Evolutionary conservation across 2,797 vertebrate species (phyloP).

Genomic region (Enteromius afrohamiltoni): DNA sequence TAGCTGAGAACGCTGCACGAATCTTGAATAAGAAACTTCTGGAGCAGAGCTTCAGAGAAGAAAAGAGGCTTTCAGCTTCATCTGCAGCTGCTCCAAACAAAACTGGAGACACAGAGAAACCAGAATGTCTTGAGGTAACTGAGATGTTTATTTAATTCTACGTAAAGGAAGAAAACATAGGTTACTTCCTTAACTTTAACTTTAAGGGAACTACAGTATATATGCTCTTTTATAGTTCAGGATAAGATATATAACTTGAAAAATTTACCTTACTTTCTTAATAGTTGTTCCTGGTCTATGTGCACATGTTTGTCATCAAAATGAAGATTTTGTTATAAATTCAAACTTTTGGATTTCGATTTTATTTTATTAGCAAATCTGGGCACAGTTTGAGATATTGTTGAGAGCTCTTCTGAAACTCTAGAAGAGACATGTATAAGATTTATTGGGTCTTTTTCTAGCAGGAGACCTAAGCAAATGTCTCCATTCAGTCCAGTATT

Average conservation of each 20-base stretch:
- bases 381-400: not conserved
- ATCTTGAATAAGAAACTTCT: conserved; percentile 93
- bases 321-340: not conserved
- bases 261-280: not conserved
- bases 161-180: not conserved
- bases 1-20: conserved; percentile 90
- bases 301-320: not conserved
- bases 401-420: not conserved
- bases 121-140: conserved; percentile 95
- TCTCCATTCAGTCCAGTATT: not conserved
- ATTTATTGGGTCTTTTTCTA: not conserved
- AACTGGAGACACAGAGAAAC: conserved; percentile 80
- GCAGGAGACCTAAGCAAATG: not conserved
- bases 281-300: not conserved
- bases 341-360: not conserved
- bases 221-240: not conserved
- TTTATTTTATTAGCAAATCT: not conserved
- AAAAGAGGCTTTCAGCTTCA: conserved; percentile 78
- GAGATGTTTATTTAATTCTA: conserved; percentile 19
- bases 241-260: not conserved
- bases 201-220: too few species aligned
- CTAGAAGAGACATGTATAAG: not conserved
- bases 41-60: conserved; percentile 91
- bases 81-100: conserved; percentile 72
- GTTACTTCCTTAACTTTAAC: too few species aligned